phyloP scores from a whole-genome alignment of 1,140 invertebrate species.

The Eriocheir sinensis region DNA sequence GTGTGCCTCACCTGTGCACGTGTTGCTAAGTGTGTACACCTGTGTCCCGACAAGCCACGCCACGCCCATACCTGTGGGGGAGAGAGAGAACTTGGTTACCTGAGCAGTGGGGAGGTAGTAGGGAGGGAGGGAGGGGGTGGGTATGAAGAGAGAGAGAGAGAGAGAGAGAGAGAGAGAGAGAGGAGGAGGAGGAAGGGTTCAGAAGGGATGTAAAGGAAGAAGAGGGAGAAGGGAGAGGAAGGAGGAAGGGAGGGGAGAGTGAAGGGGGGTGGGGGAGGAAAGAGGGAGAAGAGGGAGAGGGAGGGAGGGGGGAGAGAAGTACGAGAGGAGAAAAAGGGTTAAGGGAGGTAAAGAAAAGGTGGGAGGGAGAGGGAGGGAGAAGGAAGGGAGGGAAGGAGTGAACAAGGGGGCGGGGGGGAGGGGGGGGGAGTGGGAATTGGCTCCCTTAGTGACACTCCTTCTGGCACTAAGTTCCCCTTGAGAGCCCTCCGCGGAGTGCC shows the following conservation, averaged over 20 bases:
- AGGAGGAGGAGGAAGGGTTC: background rate
- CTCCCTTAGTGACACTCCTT: background rate
- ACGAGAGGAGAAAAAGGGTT: no score
- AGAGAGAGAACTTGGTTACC: background rate
- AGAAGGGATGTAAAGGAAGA: background rate
- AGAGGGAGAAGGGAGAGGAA: background rate
- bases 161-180: background rate
- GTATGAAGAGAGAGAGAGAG: background rate
- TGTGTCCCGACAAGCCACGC: background rate
- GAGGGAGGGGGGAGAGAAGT: background rate
- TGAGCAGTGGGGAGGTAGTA: background rate
- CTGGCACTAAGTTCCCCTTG: background rate
- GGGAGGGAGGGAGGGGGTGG: no score
- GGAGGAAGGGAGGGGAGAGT: slow-evolving; percentile 19
- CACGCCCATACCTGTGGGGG: background rate
- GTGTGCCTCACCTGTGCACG: background rate
- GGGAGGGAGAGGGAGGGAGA: no score
- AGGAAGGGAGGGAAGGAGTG: background rate
- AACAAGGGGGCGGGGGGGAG: background rate
- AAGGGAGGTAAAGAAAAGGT: background rate
- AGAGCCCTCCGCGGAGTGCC: slow-evolving; percentile 7
- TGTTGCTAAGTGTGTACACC: background rate
- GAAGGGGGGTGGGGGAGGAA: slow-evolving; percentile 18
- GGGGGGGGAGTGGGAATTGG: slow-evolving; percentile 19
- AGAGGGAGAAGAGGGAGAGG: background rate